Percentiles rank a stretch among this genome's conserved stretches.
These are phyloP conservation scores for Nomada goodeniana DNA, from an alignment of 2,888 invertebrate species.

Conservation along the genomic window DNA sequence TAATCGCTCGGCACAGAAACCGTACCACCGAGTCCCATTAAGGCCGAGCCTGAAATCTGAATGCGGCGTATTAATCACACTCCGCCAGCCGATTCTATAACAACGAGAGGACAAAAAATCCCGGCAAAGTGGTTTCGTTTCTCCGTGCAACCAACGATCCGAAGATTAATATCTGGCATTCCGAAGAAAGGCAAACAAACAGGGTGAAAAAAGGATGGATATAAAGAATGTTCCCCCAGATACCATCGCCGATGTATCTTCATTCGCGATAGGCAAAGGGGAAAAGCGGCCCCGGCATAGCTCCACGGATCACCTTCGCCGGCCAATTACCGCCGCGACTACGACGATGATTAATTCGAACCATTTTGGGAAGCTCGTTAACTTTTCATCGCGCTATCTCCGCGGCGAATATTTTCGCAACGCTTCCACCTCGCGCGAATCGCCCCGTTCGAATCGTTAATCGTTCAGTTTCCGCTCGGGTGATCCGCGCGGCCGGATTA, in stretches of 20 bases:
- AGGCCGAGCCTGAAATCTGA: background rate
- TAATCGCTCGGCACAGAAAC: background rate
- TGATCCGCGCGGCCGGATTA: conserved; percentile 22
- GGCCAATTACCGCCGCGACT: conserved; percentile 9
- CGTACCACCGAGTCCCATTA: background rate
- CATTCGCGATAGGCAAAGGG: background rate
- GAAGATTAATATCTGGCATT: background rate
- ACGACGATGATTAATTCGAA: conserved; percentile 44
- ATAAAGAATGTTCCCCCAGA: background rate
- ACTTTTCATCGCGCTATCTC: conserved; percentile 42
- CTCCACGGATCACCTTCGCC: background rate
- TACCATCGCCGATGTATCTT: background rate
- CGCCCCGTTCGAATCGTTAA: conserved; percentile 35
- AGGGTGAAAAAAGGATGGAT: background rate
- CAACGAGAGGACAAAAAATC: background rate
- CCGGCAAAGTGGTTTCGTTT: background rate
- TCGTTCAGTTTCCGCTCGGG: conserved; percentile 51
- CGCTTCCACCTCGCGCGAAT: conserved; percentile 10
- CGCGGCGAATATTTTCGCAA: conserved; percentile 24
- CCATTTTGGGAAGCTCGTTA: conserved; percentile 49
- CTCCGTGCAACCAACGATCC: background rate
- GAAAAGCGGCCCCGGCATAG: background rate
- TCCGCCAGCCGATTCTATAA: background rate
- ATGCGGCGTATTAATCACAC: conserved; percentile 6
- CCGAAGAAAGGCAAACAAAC: background rate